These are phyloP conservation scores for Aurelia coerulea DNA, from an alignment of 30 jellyfish, hydroid and myxozoan genomes.

Conservation along the genomic window DNA sequence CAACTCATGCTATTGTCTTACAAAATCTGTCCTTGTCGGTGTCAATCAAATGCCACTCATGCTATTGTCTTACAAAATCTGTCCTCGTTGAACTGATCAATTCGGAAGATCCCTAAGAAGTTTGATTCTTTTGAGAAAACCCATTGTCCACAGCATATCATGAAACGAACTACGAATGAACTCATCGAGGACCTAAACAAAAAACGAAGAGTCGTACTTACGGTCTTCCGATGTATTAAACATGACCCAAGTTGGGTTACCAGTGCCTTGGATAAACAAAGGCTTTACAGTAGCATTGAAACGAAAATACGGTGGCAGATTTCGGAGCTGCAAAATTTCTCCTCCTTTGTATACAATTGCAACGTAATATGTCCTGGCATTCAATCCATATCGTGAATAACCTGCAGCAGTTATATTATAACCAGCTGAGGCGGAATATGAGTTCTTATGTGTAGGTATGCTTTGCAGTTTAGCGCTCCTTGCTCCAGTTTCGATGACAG, in stretches of 20 bases:
- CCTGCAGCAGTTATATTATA: slow-evolving; percentile 17
- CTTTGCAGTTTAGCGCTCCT: not conserved
- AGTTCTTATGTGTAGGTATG: not conserved
- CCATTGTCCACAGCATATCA: too few species aligned
- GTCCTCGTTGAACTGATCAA: too few species aligned
- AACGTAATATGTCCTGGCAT: not conserved
- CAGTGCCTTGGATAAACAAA: slow-evolving; percentile 17
- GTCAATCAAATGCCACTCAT: too few species aligned
- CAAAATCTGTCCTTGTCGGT: too few species aligned
- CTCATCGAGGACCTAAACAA: not conserved
- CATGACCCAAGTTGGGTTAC: not conserved
- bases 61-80: too few species aligned
- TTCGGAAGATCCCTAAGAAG: too few species aligned
- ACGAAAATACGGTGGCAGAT: slow-evolving; percentile 2
- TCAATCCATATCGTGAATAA: not conserved
- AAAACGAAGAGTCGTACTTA: not conserved
- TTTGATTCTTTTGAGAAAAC: too few species aligned
- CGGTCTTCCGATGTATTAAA: slow-evolving; percentile 15
- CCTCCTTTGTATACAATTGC: slow-evolving; percentile 4
- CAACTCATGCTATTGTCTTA: too few species aligned
- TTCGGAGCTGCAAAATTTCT: not conserved
- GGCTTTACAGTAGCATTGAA: slow-evolving; percentile 18
- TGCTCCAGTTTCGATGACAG: not conserved
- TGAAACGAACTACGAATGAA: too few species aligned
- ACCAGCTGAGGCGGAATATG: not conserved